These are phyloP conservation scores for Brenthis hecate DNA, from an alignment of 2,888 invertebrate species.

Conservation along the genomic window DNA sequence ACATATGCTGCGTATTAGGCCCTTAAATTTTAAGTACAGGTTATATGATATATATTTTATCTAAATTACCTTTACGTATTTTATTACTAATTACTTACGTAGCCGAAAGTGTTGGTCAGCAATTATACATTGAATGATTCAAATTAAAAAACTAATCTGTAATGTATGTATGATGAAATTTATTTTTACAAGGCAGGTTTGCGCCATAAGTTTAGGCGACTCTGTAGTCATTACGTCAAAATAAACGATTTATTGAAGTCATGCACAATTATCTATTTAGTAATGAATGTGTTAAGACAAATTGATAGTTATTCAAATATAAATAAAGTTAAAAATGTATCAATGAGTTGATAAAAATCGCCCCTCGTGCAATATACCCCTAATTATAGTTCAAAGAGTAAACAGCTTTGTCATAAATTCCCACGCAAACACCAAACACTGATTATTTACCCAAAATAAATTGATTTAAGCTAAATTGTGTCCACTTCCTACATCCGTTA, in stretches of 20 bases:
- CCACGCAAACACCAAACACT: conserved; percentile 51
- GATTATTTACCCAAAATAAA: conserved; percentile 39
- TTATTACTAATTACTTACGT: conserved; percentile 34
- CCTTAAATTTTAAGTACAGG: conserved; percentile 28
- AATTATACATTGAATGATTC: conserved; percentile 26
- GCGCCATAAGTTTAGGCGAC: conserved; percentile 17
- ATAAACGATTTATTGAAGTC: conserved; percentile 23
- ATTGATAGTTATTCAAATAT: neutral
- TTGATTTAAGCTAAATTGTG: conserved; percentile 39
- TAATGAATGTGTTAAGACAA: neutral
- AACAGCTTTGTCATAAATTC: conserved; percentile 56
- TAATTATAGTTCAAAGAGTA: conserved; percentile 48
- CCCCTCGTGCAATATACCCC: conserved; percentile 26
- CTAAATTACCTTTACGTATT: conserved; percentile 30
- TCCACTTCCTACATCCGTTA: conserved; percentile 44
- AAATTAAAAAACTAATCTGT: conserved; percentile 23
- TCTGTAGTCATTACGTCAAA: conserved; percentile 17
- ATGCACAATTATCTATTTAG: conserved; percentile 3
- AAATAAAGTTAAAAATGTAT: conserved; percentile 8
- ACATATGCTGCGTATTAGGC: conserved; percentile 17
- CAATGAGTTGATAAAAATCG: neutral
- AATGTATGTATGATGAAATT: conserved; percentile 26
- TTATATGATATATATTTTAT: conserved; percentile 25
- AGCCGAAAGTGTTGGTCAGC: conserved; percentile 25
- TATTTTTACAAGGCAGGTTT: conserved; percentile 23